phyloP scores from a whole-genome alignment of 2,888 invertebrate species.

The Meteorus colon region DNA sequence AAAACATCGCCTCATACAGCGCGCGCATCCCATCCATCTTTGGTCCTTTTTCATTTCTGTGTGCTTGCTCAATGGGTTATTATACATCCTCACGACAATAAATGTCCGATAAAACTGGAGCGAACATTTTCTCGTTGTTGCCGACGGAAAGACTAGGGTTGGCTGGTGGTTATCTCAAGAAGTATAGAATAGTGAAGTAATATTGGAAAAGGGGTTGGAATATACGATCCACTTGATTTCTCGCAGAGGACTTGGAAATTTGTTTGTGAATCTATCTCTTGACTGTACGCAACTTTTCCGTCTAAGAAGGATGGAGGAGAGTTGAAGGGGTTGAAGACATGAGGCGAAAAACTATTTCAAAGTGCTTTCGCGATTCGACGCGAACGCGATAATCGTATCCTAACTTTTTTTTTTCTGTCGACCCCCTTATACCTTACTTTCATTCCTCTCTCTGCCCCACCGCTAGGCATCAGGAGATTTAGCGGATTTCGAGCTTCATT shows the following conservation, averaged over 20 bases:
- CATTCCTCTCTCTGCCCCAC: background rate
- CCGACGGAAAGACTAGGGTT: background rate
- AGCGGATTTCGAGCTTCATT: slow-evolving; percentile 7
- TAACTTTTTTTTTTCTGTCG: background rate
- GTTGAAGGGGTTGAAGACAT: background rate
- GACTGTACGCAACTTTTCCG: slow-evolving; percentile 10
- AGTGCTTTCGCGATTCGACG: slow-evolving; percentile 15
- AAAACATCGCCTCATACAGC: background rate
- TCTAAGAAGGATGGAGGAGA: background rate
- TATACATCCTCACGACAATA: slow-evolving; percentile 46
- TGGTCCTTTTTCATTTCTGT: slow-evolving; percentile 13
- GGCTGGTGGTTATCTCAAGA: background rate
- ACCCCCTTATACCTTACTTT: background rate
- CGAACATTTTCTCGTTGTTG: background rate
- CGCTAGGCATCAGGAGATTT: background rate
- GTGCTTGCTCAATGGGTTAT: slow-evolving; percentile 37
- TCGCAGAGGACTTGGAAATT: slow-evolving; percentile 21
- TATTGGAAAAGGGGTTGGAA: slow-evolving; percentile 9
- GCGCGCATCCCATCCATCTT: background rate
- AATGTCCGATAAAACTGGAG: slow-evolving; percentile 43
- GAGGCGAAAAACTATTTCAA: background rate
- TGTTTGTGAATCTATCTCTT: slow-evolving; percentile 28
- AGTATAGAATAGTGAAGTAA: background rate
- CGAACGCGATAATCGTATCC: background rate
- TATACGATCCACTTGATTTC: slow-evolving; percentile 34